Evolutionary conservation across 2,113 vertebrate species (phyloP).

Genomic region (Psilopsiagon aurifrons): DNA sequence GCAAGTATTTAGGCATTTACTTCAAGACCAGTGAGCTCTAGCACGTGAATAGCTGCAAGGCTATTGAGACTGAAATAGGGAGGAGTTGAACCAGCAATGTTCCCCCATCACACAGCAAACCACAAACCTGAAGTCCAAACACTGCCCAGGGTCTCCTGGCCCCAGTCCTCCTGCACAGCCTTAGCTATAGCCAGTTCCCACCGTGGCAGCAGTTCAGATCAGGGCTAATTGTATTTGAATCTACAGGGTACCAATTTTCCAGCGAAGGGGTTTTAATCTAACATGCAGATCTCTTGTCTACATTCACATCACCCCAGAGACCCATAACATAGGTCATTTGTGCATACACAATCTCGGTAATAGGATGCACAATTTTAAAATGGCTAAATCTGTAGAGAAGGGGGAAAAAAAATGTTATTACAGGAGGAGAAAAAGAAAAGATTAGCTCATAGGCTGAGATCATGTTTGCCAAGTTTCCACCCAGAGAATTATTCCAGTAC

Average conservation of each 20-base stretch:
- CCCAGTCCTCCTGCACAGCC: background rate
- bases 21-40: background rate
- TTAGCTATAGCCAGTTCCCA: background rate
- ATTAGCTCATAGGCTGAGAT: conserved; percentile 64
- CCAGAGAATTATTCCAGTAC: conserved; percentile 69
- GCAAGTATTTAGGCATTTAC: background rate
- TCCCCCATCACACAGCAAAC: background rate
- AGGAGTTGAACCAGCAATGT: rapidly evolving
- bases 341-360: conserved; percentile 62
- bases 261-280: conserved; percentile 69
- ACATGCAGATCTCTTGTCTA: conserved; percentile 66
- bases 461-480: conserved; percentile 70
- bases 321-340: conserved; percentile 68
- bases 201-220: conserved; percentile 4
- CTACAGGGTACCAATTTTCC: conserved; percentile 69
- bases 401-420: conserved; percentile 44
- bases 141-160: background rate
- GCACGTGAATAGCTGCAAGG: rapidly evolving
- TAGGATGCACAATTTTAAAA: conserved; percentile 67
- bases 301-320: conserved; percentile 65
- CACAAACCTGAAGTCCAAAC: background rate
- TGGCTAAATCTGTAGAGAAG: conserved; percentile 43
- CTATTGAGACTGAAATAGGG: rapidly evolving
- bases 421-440: conserved; percentile 42
- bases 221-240: conserved; percentile 57